Percentiles rank a stretch among this genome's conserved stretches.
These are phyloP conservation scores for Acipenser oxyrinchus DNA, from an alignment of 2,797 vertebrate genomes.

Conservation along the genomic window DNA sequence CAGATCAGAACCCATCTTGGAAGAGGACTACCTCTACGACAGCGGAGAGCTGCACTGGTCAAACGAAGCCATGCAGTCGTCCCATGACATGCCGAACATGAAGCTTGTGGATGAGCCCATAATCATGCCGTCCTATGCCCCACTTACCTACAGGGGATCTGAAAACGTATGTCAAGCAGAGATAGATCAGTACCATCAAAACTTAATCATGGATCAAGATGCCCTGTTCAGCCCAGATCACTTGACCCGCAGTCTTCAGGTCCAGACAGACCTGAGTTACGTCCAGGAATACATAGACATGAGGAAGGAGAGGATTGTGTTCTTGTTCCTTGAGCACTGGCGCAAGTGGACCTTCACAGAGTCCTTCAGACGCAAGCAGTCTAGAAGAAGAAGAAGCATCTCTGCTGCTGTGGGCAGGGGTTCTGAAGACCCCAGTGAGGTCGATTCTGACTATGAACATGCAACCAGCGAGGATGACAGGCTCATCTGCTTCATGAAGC, in stretches of 20 bases:
- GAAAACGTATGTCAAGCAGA: conserved; percentile 40
- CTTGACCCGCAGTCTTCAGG: conserved; percentile 60
- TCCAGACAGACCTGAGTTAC: conserved; percentile 64
- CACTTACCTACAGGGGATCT: conserved; percentile 37
- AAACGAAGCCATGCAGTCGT: conserved; percentile 32
- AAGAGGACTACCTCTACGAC: conserved; percentile 52
- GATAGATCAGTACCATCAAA: conserved; percentile 44
- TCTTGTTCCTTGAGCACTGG: conserved; percentile 91
- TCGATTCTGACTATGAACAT: conserved; percentile 21
- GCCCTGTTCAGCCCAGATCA: conserved; percentile 53
- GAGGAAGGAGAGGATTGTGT: conserved; percentile 82
- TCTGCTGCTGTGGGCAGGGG: conserved; percentile 27
- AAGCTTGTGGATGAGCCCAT: conserved; percentile 50
- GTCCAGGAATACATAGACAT: conserved; percentile 73
- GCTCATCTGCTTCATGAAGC: conserved; percentile 71
- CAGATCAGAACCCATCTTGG: conserved; percentile 55
- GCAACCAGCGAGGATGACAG: conserved; percentile 65
- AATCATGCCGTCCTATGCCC: conserved; percentile 39
- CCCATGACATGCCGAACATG: conserved; percentile 29
- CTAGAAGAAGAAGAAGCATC: conserved; percentile 35
- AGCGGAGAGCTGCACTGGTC: conserved; percentile 28
- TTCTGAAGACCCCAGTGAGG: conserved; percentile 38
- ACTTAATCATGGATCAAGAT: conserved; percentile 37
- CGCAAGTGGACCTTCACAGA: conserved; percentile 73
- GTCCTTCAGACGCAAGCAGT: conserved; percentile 49